Percentiles rank a stretch among this genome's conserved stretches.
Conservation (phyloP, 2,888 invertebrate species). For the Pterostichus madidus region DNA sequence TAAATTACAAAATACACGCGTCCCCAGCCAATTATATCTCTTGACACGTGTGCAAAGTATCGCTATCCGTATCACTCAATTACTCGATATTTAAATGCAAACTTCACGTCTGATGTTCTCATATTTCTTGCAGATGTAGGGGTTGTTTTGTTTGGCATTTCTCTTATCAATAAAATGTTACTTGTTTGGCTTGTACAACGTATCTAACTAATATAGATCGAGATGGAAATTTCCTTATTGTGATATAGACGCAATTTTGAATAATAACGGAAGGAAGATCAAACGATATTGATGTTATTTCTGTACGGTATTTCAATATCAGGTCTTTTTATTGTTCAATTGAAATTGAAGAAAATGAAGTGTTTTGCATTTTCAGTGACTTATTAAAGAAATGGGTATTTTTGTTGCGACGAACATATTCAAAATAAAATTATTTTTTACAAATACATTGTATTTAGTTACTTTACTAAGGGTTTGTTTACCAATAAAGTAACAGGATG, state of each 20-base stretch:
- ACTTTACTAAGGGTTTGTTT: no score
- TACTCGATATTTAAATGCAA: neutral
- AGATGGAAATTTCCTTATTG: conserved; percentile 12
- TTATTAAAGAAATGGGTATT: no score
- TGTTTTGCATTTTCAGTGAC: no score
- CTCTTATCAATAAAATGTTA: neutral
- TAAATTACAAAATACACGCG: conserved; percentile 15
- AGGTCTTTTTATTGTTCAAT: neutral
- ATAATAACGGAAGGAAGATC: conserved; percentile 17
- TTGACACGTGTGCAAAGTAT: neutral
- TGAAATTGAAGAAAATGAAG: neutral
- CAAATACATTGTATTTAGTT: no score
- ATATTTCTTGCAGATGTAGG: neutral
- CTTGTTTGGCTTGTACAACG: conserved; percentile 32
- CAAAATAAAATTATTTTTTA: no score
- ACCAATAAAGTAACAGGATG: no score
- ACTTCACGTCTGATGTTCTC: neutral
- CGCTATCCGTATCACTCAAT: conserved; percentile 9
- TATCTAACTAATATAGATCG: neutral
- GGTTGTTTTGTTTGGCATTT: conserved; percentile 1
- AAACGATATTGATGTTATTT: conserved; percentile 25
- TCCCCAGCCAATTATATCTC: conserved; percentile 18
- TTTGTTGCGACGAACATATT: no score
- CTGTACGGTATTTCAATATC: neutral
- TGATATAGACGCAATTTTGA: neutral